Conservation (phyloP, 2,113 vertebrate species). For the Neopipo cinnamomea region DNA sequence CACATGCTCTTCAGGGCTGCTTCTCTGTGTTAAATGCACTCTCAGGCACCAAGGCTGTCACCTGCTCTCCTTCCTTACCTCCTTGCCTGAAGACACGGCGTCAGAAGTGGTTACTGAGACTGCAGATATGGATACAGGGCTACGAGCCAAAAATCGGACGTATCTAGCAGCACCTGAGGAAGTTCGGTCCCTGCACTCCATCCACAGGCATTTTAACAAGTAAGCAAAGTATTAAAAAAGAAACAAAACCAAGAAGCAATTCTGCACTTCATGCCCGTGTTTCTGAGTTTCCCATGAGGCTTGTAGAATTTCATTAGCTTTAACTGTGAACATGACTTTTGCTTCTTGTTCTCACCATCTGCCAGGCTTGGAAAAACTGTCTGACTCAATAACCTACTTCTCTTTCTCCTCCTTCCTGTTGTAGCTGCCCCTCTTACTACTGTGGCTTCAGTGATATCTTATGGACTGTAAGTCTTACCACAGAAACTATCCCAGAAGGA, state of each 20-base stretch:
- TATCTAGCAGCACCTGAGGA: background rate
- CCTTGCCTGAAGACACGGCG: background rate
- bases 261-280: background rate
- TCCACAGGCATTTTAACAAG: background rate
- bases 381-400: background rate
- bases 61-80: background rate
- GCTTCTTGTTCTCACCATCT: background rate
- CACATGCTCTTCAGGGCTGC: background rate
- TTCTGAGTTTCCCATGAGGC: background rate
- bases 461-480: background rate
- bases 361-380: background rate
- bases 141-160: background rate
- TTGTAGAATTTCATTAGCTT: constrained; percentile 8
- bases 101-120: background rate
- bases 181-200: background rate
- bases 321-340: background rate
- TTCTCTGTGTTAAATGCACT: background rate
- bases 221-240: background rate
- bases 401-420: background rate
- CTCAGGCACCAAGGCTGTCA: background rate
- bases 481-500: background rate
- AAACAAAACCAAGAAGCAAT: background rate
- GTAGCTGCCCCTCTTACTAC: background rate
- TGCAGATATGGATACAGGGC: background rate
- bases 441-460: background rate